Conservation (phyloP, 2,113 vertebrate genomes). For the Ctenomys sociabilis region DNA sequence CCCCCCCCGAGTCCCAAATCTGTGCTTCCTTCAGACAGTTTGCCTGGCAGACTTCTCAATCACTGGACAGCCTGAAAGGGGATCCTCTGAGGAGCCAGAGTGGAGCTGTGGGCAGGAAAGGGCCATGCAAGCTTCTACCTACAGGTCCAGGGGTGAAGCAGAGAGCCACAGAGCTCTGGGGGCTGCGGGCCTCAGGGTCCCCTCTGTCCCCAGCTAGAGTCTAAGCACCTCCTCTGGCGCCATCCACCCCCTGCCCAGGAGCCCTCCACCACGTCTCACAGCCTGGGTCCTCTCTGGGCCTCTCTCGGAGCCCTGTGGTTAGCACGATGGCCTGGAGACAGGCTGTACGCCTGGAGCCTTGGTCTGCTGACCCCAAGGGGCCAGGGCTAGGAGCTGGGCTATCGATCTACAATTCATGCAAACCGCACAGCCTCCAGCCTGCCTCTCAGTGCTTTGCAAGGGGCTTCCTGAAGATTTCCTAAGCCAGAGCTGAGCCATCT, state of each 20-base stretch:
- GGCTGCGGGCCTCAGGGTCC: too few relatives aligned
- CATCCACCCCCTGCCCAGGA: fast-evolving
- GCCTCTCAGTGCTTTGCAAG: not conserved
- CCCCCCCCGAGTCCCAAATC: not conserved
- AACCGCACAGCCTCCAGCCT: too few relatives aligned
- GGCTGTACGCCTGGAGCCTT: fast-evolving
- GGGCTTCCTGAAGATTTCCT: too few relatives aligned
- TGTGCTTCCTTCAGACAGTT: not conserved
- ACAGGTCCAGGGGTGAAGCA: not conserved
- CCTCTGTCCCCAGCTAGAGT: not conserved
- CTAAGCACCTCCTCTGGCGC: not conserved
- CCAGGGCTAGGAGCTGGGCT: not conserved
- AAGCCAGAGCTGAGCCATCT: fast-evolving
- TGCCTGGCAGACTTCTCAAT: not conserved
- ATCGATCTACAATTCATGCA: fast-evolving
- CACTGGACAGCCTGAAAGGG: fast-evolving
- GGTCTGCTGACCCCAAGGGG: not conserved
- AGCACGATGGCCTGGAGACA: too few relatives aligned
- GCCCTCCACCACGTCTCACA: not conserved
- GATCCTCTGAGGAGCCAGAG: not conserved
- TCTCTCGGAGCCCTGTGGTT: not conserved
- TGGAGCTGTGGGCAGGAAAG: not conserved
- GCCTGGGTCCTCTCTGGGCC: not conserved
- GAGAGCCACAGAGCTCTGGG: fast-evolving
- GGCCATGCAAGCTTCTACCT: fast-evolving